Base-by-base conservation (phyloP, 2,113 vertebrate species). In the Emydocephalus ijimae region DNA sequence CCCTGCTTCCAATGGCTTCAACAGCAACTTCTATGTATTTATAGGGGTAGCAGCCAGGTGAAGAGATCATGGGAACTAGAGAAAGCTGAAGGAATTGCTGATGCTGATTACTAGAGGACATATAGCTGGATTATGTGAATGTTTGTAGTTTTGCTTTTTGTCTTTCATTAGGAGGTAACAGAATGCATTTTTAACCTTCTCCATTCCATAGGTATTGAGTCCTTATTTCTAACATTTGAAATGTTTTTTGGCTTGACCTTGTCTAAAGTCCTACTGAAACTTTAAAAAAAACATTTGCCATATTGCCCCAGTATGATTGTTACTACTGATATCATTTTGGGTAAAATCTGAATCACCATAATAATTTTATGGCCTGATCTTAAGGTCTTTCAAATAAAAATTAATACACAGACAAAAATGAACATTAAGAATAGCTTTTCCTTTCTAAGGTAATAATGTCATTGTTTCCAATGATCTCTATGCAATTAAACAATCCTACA, bases 1-100 rank as follows among this genome's bases (percentile, higher is more conserved):
- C 55, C 61, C 34, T 89, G 61, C 87, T 92, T 92, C 92, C 81
- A 93, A 57, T 90, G 92, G 56, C 81, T 90, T 56, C 86, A 24
- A 90, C 81, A 90, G 92, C 64, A n/a, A 87, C 89, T 93, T 93
- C 81, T 64, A 29, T 64, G 81, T 93, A 93, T 93, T 93, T 93
- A 93, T 93, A 81, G 81, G 56, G 81, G 50, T 85, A 90, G 92
- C 81, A 90, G 48, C n/a, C 59, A 24, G 89, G 89, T 90, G 74
- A 90, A 61, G 81, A 55, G 56, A 54, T 89, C 89, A 90, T 93
- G 89, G 24, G 90, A 90, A 87, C 59, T 64, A 93, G 89, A 90
- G 86, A 24, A 85, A 55, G n/a, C 74, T 90, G n/a, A 54, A 93
- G 39, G 52, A 90, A 81, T 90, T 90, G 89, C 56, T 90, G 89